Conservation (phyloP, 2,888 invertebrate species). For the Gastracanthus pulcherrimus region DNA sequence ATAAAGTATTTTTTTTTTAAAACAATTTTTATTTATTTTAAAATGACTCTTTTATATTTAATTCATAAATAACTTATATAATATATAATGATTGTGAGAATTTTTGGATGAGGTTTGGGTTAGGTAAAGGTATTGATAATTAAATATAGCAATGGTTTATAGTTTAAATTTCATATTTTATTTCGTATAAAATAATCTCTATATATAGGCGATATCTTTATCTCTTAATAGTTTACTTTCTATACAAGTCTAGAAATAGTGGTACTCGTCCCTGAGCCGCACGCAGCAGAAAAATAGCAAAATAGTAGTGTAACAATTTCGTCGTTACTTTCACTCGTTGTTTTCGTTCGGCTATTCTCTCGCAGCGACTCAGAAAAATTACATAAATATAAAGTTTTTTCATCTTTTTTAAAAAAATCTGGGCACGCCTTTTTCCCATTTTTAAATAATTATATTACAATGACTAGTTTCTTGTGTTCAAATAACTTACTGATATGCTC, state of each 20-base stretch:
- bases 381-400: slow-evolving; percentile 56
- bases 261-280: slow-evolving; percentile 68
- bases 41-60: too few species aligned
- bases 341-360: slow-evolving; percentile 63
- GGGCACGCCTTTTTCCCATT: slow-evolving; percentile 7
- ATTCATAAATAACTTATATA: too few species aligned
- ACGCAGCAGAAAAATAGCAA: slow-evolving; percentile 26
- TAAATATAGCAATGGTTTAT: slow-evolving; percentile 57
- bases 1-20: too few species aligned
- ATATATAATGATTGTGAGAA: neutral
- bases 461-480: slow-evolving; percentile 55
- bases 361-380: slow-evolving; percentile 66
- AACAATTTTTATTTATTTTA: too few species aligned
- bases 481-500: slow-evolving; percentile 41
- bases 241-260: slow-evolving; percentile 71
- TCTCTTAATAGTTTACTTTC: slow-evolving; percentile 71
- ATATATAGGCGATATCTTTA: slow-evolving; percentile 70
- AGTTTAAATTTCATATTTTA: slow-evolving; percentile 64
- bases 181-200: slow-evolving; percentile 74
- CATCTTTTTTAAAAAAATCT: slow-evolving; percentile 34
- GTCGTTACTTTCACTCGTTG: slow-evolving; percentile 34
- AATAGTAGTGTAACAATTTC: slow-evolving; percentile 23
- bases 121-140: slow-evolving; percentile 14
- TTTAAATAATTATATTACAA: slow-evolving; percentile 52
- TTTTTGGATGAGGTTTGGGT: neutral